phyloP scores from a whole-genome alignment of 1,140 invertebrate genomes.

The Philaenus spumarius region DNA sequence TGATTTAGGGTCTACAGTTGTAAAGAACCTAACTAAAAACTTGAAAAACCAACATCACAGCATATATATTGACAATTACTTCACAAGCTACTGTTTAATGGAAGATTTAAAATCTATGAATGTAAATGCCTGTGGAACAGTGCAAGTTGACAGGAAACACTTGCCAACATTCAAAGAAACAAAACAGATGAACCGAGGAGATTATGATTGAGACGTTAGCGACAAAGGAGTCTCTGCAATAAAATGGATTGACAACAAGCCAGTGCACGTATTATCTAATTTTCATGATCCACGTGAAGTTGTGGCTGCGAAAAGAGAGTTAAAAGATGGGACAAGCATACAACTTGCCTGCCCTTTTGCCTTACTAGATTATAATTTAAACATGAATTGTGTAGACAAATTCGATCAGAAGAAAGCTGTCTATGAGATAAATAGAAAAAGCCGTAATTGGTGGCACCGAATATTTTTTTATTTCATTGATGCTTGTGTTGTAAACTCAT shows the following conservation, averaged over 20 bases:
- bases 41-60: conserved; percentile 24
- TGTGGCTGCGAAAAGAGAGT: conserved; percentile 7
- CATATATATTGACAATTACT: conserved; percentile 33
- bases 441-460: conserved; percentile 38
- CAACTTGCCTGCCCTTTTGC: conserved; percentile 30
- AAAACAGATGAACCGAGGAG: conserved; percentile 25
- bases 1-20: conserved; percentile 26
- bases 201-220: conserved; percentile 25
- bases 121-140: conserved; percentile 30
- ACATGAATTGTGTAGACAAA: conserved; percentile 40
- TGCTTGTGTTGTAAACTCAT: conserved; percentile 32
- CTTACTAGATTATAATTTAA: conserved; percentile 36
- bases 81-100: conserved; percentile 25
- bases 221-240: not conserved
- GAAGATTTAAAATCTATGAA: conserved; percentile 19
- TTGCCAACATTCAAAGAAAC: conserved; percentile 25
- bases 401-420: conserved; percentile 31
- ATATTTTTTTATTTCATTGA: too few species aligned
- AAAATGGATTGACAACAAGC: conserved; percentile 19
- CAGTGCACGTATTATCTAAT: conserved; percentile 18
- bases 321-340: conserved; percentile 24
- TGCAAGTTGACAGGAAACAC: conserved; percentile 20
- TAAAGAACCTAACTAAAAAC: conserved; percentile 16
- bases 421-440: conserved; percentile 36
- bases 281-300: conserved; percentile 15